Evolutionary conservation across 2,888 invertebrate genomes (phyloP).

Genomic region (Tetragonula carbonaria): DNA sequence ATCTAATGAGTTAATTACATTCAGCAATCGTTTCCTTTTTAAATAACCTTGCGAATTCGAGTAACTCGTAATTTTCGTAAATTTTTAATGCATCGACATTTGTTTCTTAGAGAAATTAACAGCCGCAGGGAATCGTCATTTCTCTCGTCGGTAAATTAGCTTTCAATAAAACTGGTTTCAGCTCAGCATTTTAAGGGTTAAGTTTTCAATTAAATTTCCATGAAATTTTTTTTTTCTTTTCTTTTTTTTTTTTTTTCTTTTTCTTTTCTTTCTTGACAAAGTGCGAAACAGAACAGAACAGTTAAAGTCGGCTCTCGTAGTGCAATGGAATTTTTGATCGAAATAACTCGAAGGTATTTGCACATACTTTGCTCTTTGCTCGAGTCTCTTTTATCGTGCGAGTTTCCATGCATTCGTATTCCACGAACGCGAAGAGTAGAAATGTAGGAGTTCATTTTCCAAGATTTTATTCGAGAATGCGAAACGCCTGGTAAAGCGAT

Average conservation of each 20-base stretch:
- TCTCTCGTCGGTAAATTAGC: not conserved
- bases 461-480: not conserved
- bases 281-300: not conserved
- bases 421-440: not conserved
- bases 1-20: not conserved
- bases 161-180: not conserved
- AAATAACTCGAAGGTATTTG: slow-evolving; percentile 9
- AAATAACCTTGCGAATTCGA: not conserved
- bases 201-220: not conserved
- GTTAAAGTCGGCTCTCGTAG: not conserved
- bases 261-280: not conserved
- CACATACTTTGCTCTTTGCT: not conserved
- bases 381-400: slow-evolving; percentile 15
- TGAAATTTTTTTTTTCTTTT: not conserved
- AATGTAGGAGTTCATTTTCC: not conserved
- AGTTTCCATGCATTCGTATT: not conserved
- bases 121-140: not conserved
- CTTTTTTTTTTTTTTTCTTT: not conserved
- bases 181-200: not conserved
- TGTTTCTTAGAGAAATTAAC: not conserved
- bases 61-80: not conserved
- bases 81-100: not conserved
- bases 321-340: not conserved
- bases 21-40: not conserved
- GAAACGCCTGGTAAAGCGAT: not conserved